phyloP scores from a whole-genome alignment of 2,888 invertebrate species.

The Kuschelorhynchus macadamiae region DNA sequence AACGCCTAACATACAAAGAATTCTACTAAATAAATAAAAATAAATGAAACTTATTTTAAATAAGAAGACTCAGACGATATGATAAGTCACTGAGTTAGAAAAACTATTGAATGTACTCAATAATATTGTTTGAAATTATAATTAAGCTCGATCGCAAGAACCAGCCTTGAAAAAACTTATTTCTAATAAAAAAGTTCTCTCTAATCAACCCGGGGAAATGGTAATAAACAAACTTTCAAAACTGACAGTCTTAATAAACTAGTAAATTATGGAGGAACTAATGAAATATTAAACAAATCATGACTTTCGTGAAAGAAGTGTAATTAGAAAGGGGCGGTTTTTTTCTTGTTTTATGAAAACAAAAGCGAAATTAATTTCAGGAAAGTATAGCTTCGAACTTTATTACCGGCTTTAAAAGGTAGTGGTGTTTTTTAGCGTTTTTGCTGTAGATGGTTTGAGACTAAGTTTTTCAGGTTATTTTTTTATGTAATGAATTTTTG shows the following conservation, averaged over 20 bases:
- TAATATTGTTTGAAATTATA: too few relatives aligned
- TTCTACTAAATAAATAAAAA: too few relatives aligned
- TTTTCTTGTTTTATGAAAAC: slow-evolving; percentile 24
- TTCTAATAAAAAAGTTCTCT: slow-evolving; percentile 34
- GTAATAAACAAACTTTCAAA: slow-evolving; percentile 47
- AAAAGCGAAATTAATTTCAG: slow-evolving; percentile 36
- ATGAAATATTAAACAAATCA: slow-evolving; percentile 53
- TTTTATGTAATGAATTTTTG: too few relatives aligned
- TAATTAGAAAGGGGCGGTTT: slow-evolving; percentile 35
- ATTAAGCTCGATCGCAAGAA: slow-evolving; percentile 26
- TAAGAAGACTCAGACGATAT: background rate
- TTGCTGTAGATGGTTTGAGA: too few relatives aligned
- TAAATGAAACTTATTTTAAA: background rate
- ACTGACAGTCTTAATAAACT: slow-evolving; percentile 50
- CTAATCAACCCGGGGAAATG: slow-evolving; percentile 35
- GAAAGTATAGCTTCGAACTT: slow-evolving; percentile 16
- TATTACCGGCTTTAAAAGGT: slow-evolving; percentile 10
- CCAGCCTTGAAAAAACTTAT: slow-evolving; percentile 18
- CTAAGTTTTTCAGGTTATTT: too few relatives aligned
- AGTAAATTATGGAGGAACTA: slow-evolving; percentile 50
- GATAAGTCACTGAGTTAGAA: background rate
- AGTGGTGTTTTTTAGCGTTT: too few relatives aligned
- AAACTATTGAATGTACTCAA: too few relatives aligned
- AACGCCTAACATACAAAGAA: too few relatives aligned
- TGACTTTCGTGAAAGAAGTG: slow-evolving; percentile 41